A percentile compares a stretch with the other conserved stretches of the same genome.
Evolutionary conservation across 2,888 invertebrate species (phyloP).

Genomic region (Fragum fragum): DNA sequence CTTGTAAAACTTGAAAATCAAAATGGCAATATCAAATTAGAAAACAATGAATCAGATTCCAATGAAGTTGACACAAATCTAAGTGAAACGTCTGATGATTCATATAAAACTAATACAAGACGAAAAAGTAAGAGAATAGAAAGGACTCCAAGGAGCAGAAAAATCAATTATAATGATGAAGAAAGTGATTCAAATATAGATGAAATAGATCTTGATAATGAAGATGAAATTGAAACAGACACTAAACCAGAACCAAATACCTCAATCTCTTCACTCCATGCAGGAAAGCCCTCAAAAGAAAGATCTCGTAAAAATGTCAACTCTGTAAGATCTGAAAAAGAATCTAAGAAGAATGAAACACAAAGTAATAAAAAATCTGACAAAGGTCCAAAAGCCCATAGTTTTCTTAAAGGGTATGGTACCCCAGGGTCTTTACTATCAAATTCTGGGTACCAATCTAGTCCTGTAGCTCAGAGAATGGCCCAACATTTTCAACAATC

Average conservation of each 20-base stretch:
- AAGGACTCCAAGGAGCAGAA: background rate
- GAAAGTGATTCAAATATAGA: background rate
- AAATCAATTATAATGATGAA: background rate
- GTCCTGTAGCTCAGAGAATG: slow-evolving; percentile 17
- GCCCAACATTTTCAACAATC: background rate
- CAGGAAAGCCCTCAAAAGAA: background rate
- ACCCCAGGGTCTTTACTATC: background rate
- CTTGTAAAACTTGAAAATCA: background rate
- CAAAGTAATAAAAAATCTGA: background rate
- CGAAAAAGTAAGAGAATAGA: background rate
- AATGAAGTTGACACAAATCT: background rate
- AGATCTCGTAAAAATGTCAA: background rate
- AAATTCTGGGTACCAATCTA: slow-evolving; percentile 2
- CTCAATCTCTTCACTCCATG: background rate
- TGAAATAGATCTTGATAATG: background rate
- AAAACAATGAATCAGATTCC: background rate
- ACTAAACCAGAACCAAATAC: background rate
- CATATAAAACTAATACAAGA: background rate
- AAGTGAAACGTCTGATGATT: background rate
- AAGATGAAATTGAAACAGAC: background rate
- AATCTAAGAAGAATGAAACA: background rate
- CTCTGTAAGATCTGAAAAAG: background rate
- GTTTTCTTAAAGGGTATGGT: background rate
- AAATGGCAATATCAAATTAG: background rate
- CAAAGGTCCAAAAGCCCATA: background rate